Evolutionary conservation across 37 sponge, comb jelly and placozoan species (phyloP).

Genomic region (Hexactinellida sp.): DNA sequence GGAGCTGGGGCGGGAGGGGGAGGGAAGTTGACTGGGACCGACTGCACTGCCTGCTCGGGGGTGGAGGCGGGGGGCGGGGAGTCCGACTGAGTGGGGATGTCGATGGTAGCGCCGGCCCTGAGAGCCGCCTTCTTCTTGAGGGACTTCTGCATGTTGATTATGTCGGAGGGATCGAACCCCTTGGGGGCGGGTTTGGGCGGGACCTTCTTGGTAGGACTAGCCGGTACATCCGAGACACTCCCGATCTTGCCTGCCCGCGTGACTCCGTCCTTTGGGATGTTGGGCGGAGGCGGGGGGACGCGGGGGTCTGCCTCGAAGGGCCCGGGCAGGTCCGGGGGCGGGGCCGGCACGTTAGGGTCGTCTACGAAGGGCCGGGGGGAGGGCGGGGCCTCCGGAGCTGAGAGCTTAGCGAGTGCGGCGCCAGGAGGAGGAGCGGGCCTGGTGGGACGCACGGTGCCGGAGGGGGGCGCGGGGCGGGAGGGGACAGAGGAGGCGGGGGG

Average conservation of each 20-base stretch:
- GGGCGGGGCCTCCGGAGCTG: background rate
- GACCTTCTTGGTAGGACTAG: background rate
- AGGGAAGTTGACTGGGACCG: background rate
- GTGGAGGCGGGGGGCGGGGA: background rate
- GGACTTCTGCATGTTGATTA: background rate
- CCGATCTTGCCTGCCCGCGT: background rate
- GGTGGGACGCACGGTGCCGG: background rate
- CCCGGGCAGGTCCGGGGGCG: background rate
- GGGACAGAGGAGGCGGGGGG: background rate
- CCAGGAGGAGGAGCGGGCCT: background rate
- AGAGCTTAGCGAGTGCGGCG: background rate
- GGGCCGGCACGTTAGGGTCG: background rate
- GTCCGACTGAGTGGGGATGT: background rate
- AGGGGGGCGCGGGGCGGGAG: conserved; percentile 2
- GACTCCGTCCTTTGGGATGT: background rate
- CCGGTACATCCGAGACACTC: background rate
- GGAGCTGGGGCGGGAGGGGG: background rate
- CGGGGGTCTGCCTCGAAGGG: background rate
- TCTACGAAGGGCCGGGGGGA: background rate
- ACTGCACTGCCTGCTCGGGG: background rate
- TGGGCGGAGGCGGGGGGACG: background rate
- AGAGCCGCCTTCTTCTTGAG: background rate
- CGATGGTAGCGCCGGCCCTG: background rate
- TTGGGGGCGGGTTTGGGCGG: background rate
- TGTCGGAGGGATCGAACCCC: background rate